Evolutionary conservation across 2,888 invertebrate species (phyloP).

Genomic region (Acanthacorydalis orientalis): DNA sequence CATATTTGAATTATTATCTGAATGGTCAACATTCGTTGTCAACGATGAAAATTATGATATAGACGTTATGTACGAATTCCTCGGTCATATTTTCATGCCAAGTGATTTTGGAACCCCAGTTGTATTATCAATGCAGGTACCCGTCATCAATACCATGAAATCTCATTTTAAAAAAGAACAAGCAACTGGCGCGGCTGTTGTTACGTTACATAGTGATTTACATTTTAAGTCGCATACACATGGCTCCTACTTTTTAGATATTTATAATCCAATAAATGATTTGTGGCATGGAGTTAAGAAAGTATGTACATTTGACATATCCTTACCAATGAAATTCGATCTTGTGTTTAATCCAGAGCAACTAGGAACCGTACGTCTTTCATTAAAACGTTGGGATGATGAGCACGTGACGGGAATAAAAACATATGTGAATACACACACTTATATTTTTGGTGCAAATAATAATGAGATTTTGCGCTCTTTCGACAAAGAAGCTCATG

Average conservation of each 20-base stretch:
- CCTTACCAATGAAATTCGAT: slow-evolving; percentile 17
- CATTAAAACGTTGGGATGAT: slow-evolving; percentile 15
- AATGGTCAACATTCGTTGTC: no score
- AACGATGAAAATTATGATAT: neutral
- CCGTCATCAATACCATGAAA: neutral
- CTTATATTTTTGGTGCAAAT: slow-evolving; percentile 19
- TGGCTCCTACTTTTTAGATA: slow-evolving; percentile 19
- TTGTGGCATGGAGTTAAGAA: slow-evolving; percentile 25
- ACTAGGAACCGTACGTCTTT: slow-evolving; percentile 18
- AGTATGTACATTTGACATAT: slow-evolving; percentile 16
- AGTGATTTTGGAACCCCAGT: slow-evolving; percentile 2
- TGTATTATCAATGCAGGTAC: neutral
- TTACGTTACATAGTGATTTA: neutral
- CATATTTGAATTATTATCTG: no score
- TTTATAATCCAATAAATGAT: slow-evolving; percentile 28
- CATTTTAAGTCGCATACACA: slow-evolving; percentile 10
- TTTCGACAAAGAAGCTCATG: slow-evolving; percentile 19
- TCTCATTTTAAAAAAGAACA: slow-evolving; percentile 1
- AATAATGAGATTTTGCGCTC: slow-evolving; percentile 15
- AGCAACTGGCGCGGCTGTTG: slow-evolving; percentile 1
- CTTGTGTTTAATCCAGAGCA: slow-evolving; percentile 16
- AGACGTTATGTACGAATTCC: neutral
- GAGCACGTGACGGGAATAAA: slow-evolving; percentile 17
- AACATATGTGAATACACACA: slow-evolving; percentile 18
- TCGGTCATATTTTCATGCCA: neutral